Evolutionary conservation across 2,888 invertebrate genomes (phyloP).

Genomic region (Drosophila sordidula): DNA sequence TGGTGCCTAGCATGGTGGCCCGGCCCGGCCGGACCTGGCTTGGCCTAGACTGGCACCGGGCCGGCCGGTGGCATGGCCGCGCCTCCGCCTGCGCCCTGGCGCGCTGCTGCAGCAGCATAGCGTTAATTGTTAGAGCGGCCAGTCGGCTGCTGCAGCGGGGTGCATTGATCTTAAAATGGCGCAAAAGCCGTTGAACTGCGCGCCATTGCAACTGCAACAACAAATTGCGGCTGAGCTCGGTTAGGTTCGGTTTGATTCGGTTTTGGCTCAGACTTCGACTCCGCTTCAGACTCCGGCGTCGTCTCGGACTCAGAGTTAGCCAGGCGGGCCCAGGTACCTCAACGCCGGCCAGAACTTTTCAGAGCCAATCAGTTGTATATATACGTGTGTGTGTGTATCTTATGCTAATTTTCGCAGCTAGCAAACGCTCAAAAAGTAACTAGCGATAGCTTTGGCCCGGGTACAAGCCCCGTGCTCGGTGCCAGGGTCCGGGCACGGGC

Average conservation of each 20-base stretch:
- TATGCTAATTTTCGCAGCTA: slow-evolving; percentile 46
- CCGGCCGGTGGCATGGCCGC: slow-evolving; percentile 18
- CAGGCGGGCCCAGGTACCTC: slow-evolving; percentile 14
- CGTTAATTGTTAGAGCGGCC: slow-evolving; percentile 49
- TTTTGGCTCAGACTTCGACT: slow-evolving; percentile 20
- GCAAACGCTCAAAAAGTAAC: slow-evolving; percentile 8
- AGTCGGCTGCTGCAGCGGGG: slow-evolving; percentile 61
- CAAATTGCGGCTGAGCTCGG: slow-evolving; percentile 17
- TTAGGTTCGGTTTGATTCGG: slow-evolving; percentile 9
- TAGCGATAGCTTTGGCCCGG: slow-evolving; percentile 13
- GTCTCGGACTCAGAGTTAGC: slow-evolving; percentile 10
- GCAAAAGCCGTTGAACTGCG: slow-evolving; percentile 84
- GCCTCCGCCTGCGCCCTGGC: neutral
- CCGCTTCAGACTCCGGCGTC: neutral
- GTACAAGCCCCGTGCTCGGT: slow-evolving; percentile 4
- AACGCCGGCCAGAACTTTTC: slow-evolving; percentile 43
- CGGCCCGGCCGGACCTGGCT: slow-evolving; percentile 13
- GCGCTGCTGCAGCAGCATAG: slow-evolving; percentile 10
- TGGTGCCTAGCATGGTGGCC: slow-evolving; percentile 7
- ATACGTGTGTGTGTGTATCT: neutral
- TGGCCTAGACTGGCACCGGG: slow-evolving; percentile 43
- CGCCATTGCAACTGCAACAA: slow-evolving; percentile 45
- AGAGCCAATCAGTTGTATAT: slow-evolving; percentile 13
- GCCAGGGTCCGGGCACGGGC: too few relatives aligned
- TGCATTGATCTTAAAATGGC: slow-evolving; percentile 84